phyloP scores from a whole-genome alignment of 2,888 invertebrate species.

The Ryuthela nishihirai region DNA sequence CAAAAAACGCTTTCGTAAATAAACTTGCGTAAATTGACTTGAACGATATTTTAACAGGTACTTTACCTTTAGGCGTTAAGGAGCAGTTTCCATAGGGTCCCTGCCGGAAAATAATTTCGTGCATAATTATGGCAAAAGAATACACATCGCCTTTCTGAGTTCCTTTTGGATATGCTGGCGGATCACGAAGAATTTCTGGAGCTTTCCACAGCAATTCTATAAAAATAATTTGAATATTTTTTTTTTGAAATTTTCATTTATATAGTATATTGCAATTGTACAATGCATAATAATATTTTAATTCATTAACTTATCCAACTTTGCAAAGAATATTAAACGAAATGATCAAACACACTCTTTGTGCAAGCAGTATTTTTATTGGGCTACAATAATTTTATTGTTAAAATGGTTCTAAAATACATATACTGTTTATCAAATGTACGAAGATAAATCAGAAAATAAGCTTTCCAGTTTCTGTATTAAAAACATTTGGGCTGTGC shows the following conservation, averaged over 20 bases:
- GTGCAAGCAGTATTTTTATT: no score
- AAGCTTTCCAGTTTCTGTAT: no score
- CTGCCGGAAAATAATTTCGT: constrained; percentile 84
- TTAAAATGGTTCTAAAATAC: no score
- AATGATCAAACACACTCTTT: no score
- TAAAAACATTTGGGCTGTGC: no score
- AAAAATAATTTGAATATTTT: constrained; percentile 41
- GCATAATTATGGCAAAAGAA: constrained; percentile 92
- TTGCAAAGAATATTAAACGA: no score
- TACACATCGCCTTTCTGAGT: constrained; percentile 92
- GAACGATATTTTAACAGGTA: background rate
- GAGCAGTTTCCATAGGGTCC: constrained; percentile 79
- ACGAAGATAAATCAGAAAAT: no score
- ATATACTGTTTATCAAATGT: no score
- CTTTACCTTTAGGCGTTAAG: constrained; percentile 69
- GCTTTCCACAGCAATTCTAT: constrained; percentile 91
- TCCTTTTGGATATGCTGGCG: constrained; percentile 62
- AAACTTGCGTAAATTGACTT: background rate
- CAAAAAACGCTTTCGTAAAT: no score
- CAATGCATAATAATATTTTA: no score
- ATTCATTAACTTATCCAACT: no score
- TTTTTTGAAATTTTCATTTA: background rate
- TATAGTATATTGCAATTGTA: background rate
- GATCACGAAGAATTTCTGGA: constrained; percentile 79
- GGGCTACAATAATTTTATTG: no score